Evolutionary conservation across 2,113 vertebrate genomes (phyloP).

Genomic region (Tiliqua scincoides): DNA sequence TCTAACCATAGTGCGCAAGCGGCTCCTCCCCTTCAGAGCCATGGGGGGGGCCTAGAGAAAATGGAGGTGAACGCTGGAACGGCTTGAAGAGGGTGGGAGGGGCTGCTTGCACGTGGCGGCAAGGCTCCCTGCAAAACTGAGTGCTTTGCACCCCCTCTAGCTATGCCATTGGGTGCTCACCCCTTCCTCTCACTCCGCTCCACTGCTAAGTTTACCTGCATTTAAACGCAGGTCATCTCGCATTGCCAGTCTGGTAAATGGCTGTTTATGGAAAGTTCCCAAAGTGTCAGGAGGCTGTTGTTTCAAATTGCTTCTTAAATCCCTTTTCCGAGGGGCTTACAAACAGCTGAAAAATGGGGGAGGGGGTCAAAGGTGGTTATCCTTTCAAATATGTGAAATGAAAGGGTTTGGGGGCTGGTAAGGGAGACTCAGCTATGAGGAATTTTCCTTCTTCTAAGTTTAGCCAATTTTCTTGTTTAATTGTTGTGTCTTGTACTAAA

Average conservation of each 20-base stretch:
- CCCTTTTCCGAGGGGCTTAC: conserved; percentile 12
- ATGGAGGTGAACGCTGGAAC: no score
- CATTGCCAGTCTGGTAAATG: not conserved
- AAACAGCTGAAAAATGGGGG: not conserved
- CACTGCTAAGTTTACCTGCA: not conserved
- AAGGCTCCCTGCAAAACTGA: no score
- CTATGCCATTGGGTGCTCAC: no score
- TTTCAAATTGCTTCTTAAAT: not conserved
- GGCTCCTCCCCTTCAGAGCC: no score
- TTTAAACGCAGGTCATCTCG: not conserved
- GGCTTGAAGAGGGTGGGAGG: no score
- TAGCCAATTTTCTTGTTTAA: not conserved
- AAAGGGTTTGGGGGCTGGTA: not conserved
- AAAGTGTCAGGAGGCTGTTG: not conserved
- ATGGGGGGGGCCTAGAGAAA: no score
- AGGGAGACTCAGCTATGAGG: not conserved
- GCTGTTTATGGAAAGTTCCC: not conserved
- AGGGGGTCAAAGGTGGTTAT: not conserved
- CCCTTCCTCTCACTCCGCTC: not conserved
- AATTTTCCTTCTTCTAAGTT: not conserved
- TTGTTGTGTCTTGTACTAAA: not conserved
- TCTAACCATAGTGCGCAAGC: no score
- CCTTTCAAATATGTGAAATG: not conserved
- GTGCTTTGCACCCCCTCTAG: no score
- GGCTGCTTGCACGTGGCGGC: no score